Conservation (phyloP, 2,888 invertebrate species). For the Polyploca ridens region DNA sequence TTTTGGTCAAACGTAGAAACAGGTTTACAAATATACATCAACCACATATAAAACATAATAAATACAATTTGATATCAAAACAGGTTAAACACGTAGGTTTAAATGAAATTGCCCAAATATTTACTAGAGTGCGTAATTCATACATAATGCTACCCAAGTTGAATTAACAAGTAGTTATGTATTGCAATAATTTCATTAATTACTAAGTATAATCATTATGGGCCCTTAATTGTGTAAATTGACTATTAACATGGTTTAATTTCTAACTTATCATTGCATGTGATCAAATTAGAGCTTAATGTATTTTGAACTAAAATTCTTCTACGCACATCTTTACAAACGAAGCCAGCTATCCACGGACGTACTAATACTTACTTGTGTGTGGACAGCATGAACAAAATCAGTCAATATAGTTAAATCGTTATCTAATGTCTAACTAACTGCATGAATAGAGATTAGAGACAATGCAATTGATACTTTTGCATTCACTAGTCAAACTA, state of each 20-base stretch:
- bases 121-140: conserved; percentile 49
- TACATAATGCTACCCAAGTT: conserved; percentile 16
- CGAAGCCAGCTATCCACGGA: no score
- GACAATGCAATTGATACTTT: no score
- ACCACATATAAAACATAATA: background rate
- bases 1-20: no score
- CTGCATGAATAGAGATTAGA: background rate
- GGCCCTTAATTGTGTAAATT: background rate
- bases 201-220: background rate
- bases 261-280: background rate
- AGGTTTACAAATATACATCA: background rate
- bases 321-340: background rate
- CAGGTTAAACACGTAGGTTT: background rate
- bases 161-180: background rate
- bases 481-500: no score
- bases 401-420: no score
- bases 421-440: no score
- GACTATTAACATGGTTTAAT: conserved; percentile 8
- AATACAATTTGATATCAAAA: background rate
- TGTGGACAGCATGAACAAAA: no score
- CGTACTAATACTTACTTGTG: no score
- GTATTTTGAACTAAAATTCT: conserved; percentile 8
- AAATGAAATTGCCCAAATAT: conserved; percentile 33
- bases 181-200: background rate
- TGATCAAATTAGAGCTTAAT: background rate